Conservation (phyloP, 1,140 invertebrate genomes). For the Caligus rogercresseyi region DNA sequence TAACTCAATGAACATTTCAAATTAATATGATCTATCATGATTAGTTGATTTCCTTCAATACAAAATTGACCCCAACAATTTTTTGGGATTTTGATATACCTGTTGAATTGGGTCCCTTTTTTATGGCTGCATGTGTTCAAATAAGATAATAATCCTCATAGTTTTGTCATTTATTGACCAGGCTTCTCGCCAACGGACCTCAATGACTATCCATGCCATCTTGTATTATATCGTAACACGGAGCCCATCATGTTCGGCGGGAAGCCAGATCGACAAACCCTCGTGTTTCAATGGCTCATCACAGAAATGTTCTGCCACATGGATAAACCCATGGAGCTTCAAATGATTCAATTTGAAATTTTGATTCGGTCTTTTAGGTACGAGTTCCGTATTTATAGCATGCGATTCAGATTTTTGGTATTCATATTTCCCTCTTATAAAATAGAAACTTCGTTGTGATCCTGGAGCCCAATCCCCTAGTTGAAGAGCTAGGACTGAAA, state of each 20-base stretch:
- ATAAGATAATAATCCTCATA: background rate
- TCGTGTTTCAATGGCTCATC: conserved; percentile 12
- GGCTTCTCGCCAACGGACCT: background rate
- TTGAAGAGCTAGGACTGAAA: background rate
- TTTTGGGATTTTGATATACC: no score
- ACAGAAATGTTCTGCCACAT: conserved; percentile 11
- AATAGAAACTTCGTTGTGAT: background rate
- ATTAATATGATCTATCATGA: no score
- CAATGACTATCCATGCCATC: background rate
- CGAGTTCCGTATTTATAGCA: background rate
- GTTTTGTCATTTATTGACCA: background rate
- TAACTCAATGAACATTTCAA: no score
- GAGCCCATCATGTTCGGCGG: background rate
- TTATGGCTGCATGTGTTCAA: background rate
- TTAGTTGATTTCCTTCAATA: no score
- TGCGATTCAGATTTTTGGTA: background rate
- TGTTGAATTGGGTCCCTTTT: no score
- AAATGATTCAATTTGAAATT: conserved; percentile 8
- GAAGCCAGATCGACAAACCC: conserved; percentile 9
- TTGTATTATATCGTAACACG: background rate
- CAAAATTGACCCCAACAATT: no score
- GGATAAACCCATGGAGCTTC: background rate
- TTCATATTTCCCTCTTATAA: background rate
- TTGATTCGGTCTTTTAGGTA: conserved; percentile 12
- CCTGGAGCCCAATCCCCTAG: background rate